Conservation (phyloP, 1,140 invertebrate genomes). For the Lepidurus couesii region DNA sequence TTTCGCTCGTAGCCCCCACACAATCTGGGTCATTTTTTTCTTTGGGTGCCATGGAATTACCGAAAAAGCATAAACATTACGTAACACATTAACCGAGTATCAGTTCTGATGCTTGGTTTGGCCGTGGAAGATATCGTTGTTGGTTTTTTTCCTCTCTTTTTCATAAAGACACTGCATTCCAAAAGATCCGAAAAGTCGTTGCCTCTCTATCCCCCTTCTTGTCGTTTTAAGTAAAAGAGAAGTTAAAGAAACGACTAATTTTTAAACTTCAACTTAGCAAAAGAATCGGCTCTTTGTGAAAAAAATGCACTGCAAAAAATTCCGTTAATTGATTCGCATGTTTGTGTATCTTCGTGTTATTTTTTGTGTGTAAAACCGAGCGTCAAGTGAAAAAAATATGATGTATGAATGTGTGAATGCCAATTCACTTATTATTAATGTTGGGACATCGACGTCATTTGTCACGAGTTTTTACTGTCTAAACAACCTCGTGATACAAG, state of each 20-base stretch:
- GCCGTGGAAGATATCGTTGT: too few relatives aligned
- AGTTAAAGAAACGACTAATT: background rate
- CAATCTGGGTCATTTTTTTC: background rate
- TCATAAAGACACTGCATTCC: background rate
- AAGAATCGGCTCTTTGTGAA: background rate
- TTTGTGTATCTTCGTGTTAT: slow-evolving; percentile 19
- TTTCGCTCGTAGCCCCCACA: background rate
- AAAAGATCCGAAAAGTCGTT: background rate
- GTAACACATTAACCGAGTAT: too few relatives aligned
- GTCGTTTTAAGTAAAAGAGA: background rate
- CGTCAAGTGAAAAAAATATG: background rate
- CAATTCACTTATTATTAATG: slow-evolving; percentile 6
- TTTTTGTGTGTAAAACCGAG: slow-evolving; percentile 12
- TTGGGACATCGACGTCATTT: background rate
- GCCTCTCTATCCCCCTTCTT: slow-evolving; percentile 10
- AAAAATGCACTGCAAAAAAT: slow-evolving; percentile 3
- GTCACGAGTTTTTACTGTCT: too few relatives aligned
- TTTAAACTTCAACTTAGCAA: background rate
- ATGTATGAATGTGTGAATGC: background rate
- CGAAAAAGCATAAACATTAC: too few relatives aligned
- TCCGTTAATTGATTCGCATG: slow-evolving; percentile 15
- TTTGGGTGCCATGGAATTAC: background rate
- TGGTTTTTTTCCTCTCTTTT: background rate
- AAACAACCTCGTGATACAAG: too few relatives aligned
- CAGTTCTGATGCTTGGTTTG: too few relatives aligned